Base-by-base conservation (phyloP, 2,888 invertebrate species). In the Saturnia pavonia region DNA sequence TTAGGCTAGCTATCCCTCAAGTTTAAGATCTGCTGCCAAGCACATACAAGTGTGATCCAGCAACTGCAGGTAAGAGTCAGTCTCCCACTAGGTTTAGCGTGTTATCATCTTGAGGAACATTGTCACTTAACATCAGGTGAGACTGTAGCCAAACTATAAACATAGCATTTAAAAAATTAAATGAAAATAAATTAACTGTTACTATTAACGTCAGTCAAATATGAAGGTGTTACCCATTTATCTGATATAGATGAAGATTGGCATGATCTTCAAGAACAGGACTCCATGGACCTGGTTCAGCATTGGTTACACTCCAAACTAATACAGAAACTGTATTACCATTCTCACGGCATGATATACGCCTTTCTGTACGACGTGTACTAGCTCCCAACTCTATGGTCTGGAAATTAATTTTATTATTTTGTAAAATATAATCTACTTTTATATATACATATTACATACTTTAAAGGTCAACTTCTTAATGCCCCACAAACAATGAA, bases 261-360 rank as follows among this genome's bases (percentile, higher is more conserved):
- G 98, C 97, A 77, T 97, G 95, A 87, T 99, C 98, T 85, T 97
- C 97, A 79, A 98, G 96, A 67, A 97, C 94, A 19, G 99, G 99
- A 82, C 97, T 97, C 99, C 99, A 99, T 0, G 99, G 98, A 81
- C 97, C 98, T 0, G 98, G 97, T 86, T 98, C 98, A 74, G 97
- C 97, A 76, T 96, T 96, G 57, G 96, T 96, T 78, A 97, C 96
- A 90, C 98, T 98, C 98, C 98, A 99, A 65, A 98, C 96, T 40
- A 97, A 94, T 67, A 97, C 92, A 88, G 94, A 81, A 0, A 88
- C 75, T 19, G 83, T 81, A 51, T 73, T 75, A 9, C 75, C 73
- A 7, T 74, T 81, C 34, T 88, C 85, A 88, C 83, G 94, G 81
- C 83, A 94, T 78, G 91, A 95, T 79, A 91, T 90, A 82, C 79